A percentile compares a stretch with the other conserved stretches of the same genome.
Conservation (phyloP, 2,888 invertebrate genomes). For the Vannuccia rotundouncinata region DNA sequence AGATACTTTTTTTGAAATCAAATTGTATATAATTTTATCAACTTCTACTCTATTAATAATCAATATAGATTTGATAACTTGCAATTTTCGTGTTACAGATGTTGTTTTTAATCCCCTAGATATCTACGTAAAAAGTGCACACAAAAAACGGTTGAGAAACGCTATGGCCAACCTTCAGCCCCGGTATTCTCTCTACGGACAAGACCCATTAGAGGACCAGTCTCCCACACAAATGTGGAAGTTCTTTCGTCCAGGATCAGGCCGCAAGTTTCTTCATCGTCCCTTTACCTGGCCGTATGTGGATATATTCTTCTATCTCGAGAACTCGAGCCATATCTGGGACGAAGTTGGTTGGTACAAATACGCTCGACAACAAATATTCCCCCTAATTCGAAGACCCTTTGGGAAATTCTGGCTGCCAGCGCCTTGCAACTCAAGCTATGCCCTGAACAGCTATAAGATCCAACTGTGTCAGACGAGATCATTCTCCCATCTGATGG, state of each 20-base stretch:
- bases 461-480: slow-evolving; percentile 24
- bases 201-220: background rate
- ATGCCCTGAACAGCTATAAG: background rate
- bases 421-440: slow-evolving; percentile 38
- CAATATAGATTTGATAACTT: too few species aligned
- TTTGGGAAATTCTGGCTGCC: slow-evolving; percentile 40
- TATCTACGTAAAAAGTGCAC: slow-evolving; percentile 4
- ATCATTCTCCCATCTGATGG: slow-evolving; percentile 32
- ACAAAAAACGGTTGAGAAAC: background rate
- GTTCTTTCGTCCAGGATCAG: background rate
- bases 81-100: too few species aligned
- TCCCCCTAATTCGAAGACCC: slow-evolving; percentile 42
- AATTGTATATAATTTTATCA: too few species aligned
- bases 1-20: too few species aligned
- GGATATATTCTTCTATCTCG: slow-evolving; percentile 46
- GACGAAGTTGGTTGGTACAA: slow-evolving; percentile 38
- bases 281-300: slow-evolving; percentile 45
- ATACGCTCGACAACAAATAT: slow-evolving; percentile 40
- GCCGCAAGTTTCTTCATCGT: slow-evolving; percentile 31
- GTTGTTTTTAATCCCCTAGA: too few species aligned
- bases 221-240: slow-evolving; percentile 16
- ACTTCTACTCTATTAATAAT: too few species aligned
- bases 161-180: background rate
- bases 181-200: background rate
- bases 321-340: slow-evolving; percentile 45